Base-by-base conservation (phyloP, 2,888 invertebrate genomes). In the Calameuta idolon region DNA sequence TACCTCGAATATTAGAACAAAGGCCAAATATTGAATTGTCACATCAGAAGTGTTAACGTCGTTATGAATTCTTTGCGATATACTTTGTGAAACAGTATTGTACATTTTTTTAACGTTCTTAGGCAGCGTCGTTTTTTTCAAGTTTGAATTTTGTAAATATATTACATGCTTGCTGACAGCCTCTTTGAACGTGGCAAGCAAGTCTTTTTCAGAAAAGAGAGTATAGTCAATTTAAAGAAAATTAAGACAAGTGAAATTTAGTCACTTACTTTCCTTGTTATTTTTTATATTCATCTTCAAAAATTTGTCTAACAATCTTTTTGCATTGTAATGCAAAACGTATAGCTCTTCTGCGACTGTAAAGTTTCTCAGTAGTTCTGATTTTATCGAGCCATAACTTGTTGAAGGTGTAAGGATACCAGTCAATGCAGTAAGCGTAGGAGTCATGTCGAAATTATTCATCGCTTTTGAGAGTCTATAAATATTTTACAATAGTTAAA, bases 1-100 rank as follows among this genome's bases (percentile, higher is more conserved):
- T 74, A 77, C 76, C 76, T 77, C 73, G n/a, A 77, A 68, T 77
- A 77, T 23, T 23, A 77, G 69, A 23, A 77, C 68, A 31, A 77
- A 77, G 55, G 73, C 76, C 73, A 77, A 68, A 34, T 77, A 77
- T 73, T 77, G 76, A 73, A 77, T 77, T 11, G 76, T 15, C 30
- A 77, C 73, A 68, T 77, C 76, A 34, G 76, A 77, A 31, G 73
- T 73, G 31, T 77, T 74, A 30, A 74, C 30, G 30, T 69, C 30
- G 31, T 77, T 69, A 12, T 77, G 34, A 73, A 77, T 77, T 55
- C 73, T 68, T 55, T 55, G 34, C 12, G 76, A 77, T 30, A 77
- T 55, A 23, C 55, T 55, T 68, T 33, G 76, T 68, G 55, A 55
- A 55, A 55, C 23, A 55, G 15, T 55, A 2, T 23, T 55, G 55